A percentile compares a stretch with the other conserved stretches of the same genome.
Evolutionary conservation across 2,888 invertebrate species (phyloP).

Genomic region (Malthinus seriepunctatus): DNA sequence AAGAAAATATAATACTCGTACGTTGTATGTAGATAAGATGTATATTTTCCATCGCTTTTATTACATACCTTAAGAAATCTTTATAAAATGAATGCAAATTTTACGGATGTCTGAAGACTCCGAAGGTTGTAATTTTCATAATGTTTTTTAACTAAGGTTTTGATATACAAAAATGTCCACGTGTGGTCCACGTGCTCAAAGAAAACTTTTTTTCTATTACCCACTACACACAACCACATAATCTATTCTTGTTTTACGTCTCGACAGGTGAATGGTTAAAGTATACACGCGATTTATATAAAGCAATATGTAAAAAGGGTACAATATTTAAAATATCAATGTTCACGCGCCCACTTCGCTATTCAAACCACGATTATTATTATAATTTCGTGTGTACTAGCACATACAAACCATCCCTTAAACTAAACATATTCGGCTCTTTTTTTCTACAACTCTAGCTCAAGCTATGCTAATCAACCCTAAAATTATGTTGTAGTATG

Average conservation of each 20-base stretch:
- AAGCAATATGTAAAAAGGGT: constrained; percentile 32
- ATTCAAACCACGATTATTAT: constrained; percentile 26
- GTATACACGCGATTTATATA: constrained; percentile 12
- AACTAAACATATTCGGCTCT: constrained; percentile 10
- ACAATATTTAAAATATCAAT: constrained; percentile 36
- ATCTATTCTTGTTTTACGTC: constrained; percentile 12
- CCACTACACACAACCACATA: constrained; percentile 8
- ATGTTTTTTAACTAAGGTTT: constrained; percentile 18
- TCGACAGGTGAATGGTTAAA: constrained; percentile 22
- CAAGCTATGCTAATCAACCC: constrained; percentile 29
- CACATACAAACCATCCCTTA: constrained; percentile 18
- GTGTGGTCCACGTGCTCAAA: constrained; percentile 30
- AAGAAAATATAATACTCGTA: neutral
- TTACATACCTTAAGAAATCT: constrained; percentile 6
- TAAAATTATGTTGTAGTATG: constrained; percentile 23
- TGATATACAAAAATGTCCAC: constrained; percentile 29
- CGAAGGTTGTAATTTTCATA: constrained; percentile 29
- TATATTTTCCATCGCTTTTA: neutral
- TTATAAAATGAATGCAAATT: constrained; percentile 16
- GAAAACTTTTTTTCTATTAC: neutral
- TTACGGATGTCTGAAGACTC: constrained; percentile 22
- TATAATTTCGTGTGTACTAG: constrained; percentile 17
- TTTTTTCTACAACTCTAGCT: constrained; percentile 14
- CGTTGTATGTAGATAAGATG: too few relatives aligned
- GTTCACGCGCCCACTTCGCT: constrained; percentile 35